Conservation (phyloP, 2,113 vertebrate species). For the Anas platyrhynchos region DNA sequence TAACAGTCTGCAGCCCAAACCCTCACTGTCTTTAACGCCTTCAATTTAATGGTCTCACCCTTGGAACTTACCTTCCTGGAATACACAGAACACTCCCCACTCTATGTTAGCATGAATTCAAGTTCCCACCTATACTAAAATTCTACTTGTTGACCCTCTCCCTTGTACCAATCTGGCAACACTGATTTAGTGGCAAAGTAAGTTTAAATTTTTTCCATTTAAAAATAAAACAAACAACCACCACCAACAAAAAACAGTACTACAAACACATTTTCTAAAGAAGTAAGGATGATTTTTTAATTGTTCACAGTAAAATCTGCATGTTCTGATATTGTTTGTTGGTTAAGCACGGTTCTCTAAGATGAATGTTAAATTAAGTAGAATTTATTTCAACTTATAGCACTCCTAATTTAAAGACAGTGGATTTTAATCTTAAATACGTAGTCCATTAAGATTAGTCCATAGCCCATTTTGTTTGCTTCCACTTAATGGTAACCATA, state of each 20-base stretch:
- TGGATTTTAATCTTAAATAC: constrained; percentile 48
- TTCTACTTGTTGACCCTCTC: constrained; percentile 77
- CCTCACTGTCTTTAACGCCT: constrained; percentile 75
- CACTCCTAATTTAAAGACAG: constrained; percentile 17
- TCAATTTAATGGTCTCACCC: constrained; percentile 75
- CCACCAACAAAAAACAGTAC: neutral
- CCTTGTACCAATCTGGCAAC: constrained; percentile 87
- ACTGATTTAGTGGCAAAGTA: constrained; percentile 46
- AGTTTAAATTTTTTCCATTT: constrained; percentile 11
- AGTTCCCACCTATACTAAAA: constrained; percentile 84
- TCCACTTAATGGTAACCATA: constrained; percentile 66
- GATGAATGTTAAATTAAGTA: constrained; percentile 61
- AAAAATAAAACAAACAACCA: neutral
- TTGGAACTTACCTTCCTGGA: constrained; percentile 80
- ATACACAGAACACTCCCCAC: constrained; percentile 60
- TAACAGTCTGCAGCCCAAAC: constrained; percentile 79
- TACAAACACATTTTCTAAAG: constrained; percentile 50
- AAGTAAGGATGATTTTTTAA: constrained; percentile 15
- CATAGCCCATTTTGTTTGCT: constrained; percentile 67
- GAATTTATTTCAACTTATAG: constrained; percentile 19
- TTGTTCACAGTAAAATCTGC: constrained; percentile 66
- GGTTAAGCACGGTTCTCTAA: constrained; percentile 75
- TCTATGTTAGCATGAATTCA: constrained; percentile 82
- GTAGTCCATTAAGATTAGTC: constrained; percentile 33
- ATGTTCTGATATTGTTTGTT: constrained; percentile 74